Base-by-base conservation (phyloP, 2,113 vertebrate genomes). In the Xerus inauris region DNA sequence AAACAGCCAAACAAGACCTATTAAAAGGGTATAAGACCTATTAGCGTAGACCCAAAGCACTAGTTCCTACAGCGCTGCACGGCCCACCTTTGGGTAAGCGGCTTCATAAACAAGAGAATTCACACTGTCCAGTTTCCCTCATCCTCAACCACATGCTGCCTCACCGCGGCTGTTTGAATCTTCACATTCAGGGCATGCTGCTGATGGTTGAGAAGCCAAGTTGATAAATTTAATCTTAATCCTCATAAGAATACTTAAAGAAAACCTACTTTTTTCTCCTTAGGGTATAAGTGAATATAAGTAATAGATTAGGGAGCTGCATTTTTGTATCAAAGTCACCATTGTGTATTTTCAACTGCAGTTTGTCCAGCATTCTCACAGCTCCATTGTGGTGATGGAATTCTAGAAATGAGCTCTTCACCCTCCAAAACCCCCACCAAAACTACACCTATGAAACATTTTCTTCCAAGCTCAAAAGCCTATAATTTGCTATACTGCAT, bases 1-100 rank as follows among this genome's bases (percentile, higher is more conserved):
- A 73, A 99, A 98, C 97, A 99, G 98, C 99, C 99, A 99, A 5
- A 99, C 99, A 42, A 99, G 98, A 93, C 99, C 99, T 99, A 94
- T 0, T 93, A 1, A 84, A n/a, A 87, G 0, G 4, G 97, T 4
- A n/a, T 0, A 6, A n/a, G 10, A 94, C 35, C 0, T 26, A 24
- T 0, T 69, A 67, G 35, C 65, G 45, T 6, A 1, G 17, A 69
- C 71, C 11, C 30, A 22, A 1, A 32, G 10, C 13, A 40, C 2
- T 49, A 6, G n/a, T 6, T 89, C 64, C 64, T 1, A 1, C 0
- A 8, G 12, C 32, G 40, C 17, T 6, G 45, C 7, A 13, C 7
- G 32, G 13, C 12, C 64, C 30, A 19, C 65, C 32, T 35, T 6
- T n/a, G 65, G 65, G 16, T 16, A 20, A n/a, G 17, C 32, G n/a